Conservation (phyloP, 2,797 vertebrate species). For the Pangasius larnaudii region DNA sequence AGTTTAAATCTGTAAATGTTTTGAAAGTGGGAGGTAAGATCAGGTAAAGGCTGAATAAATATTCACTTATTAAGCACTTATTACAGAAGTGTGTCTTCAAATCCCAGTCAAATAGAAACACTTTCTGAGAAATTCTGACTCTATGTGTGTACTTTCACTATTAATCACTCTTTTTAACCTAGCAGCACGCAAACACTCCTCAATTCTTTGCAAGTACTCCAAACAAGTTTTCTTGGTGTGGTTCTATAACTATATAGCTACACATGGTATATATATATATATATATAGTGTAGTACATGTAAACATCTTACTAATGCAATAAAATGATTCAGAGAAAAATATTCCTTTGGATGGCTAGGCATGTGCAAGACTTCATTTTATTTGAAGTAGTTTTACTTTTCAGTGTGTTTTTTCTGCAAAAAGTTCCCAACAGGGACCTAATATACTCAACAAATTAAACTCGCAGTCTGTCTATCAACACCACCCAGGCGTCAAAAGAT, state of each 20-base stretch:
- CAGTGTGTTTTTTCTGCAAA: background rate
- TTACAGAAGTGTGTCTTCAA: background rate
- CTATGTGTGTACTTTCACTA: background rate
- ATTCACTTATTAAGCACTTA: background rate
- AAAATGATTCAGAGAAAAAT: background rate
- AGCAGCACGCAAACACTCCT: slow-evolving; percentile 14
- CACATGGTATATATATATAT: background rate
- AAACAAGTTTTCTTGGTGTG: background rate
- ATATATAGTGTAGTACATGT: too few species aligned
- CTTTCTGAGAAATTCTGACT: background rate
- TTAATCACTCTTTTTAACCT: background rate
- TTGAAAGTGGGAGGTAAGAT: slow-evolving; percentile 14
- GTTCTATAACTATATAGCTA: background rate
- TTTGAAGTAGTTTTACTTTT: background rate
- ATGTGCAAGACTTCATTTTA: background rate
- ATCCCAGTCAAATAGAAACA: slow-evolving; percentile 10
- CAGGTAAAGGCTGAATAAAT: background rate
- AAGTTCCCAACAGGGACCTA: background rate
- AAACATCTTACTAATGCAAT: too few species aligned
- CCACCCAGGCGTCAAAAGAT: background rate
- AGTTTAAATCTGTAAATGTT: background rate
- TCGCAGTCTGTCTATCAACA: background rate
- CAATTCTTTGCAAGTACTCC: slow-evolving; percentile 16
- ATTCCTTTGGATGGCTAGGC: background rate
- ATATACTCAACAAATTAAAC: background rate